Conservation (phyloP, 2,797 vertebrate genomes). For the Clarias fuscus region DNA sequence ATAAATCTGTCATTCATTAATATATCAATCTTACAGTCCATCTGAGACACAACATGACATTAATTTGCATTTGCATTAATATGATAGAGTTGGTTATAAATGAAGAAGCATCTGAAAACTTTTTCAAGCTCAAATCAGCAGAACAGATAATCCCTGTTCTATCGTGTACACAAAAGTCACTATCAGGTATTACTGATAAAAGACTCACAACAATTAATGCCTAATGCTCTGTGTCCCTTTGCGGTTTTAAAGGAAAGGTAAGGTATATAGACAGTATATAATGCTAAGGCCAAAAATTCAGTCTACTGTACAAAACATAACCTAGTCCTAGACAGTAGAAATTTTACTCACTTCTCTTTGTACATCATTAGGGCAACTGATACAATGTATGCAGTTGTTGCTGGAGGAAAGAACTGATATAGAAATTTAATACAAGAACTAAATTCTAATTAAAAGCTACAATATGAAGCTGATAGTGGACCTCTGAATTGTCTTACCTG, state of each 20-base stretch:
- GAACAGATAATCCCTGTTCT: neutral
- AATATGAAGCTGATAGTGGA: neutral
- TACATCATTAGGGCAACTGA: neutral
- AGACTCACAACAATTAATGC: neutral
- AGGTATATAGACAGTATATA: neutral
- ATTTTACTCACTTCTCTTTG: neutral
- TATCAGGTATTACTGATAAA: neutral
- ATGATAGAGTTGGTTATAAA: neutral
- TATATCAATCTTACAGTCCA: neutral
- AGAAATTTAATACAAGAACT: too few species aligned
- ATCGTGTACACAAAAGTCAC: neutral
- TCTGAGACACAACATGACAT: neutral
- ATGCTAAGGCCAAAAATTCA: neutral
- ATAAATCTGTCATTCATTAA: conserved; percentile 30
- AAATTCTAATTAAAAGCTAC: neutral
- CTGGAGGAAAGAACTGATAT: neutral
- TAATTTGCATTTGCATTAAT: neutral
- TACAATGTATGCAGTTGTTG: neutral
- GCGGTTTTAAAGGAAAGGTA: neutral
- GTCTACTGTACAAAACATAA: neutral
- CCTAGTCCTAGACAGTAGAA: neutral
- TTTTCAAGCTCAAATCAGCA: neutral
- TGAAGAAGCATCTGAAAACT: neutral
- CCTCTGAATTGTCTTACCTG: neutral
- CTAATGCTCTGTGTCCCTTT: neutral